These are phyloP conservation scores for Murina feae DNA, from an alignment of 2,113 vertebrate species.

Conservation along the genomic window DNA sequence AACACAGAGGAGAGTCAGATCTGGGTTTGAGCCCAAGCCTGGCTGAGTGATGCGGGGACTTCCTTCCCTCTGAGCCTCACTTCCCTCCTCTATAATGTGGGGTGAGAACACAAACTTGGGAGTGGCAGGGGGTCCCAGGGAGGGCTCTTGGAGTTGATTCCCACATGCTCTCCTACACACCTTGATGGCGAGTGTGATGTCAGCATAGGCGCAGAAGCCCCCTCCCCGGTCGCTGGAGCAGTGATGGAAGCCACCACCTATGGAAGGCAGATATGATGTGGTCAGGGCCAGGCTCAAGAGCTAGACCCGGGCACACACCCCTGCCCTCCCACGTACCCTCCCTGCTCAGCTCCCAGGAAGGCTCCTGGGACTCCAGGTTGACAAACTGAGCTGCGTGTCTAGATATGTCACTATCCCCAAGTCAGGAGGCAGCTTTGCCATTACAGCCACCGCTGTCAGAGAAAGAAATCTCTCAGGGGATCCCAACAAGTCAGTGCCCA, in stretches of 20 bases:
- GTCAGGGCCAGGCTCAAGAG: not conserved
- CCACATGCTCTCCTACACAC: conserved; percentile 71
- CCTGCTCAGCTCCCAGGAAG: not conserved
- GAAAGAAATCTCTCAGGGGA: not conserved
- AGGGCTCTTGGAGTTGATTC: not conserved
- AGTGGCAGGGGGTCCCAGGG: accelerated
- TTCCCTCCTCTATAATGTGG: too few relatives aligned
- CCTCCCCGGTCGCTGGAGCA: conserved; percentile 95
- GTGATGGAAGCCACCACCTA: conserved; percentile 98
- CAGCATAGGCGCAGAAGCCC: conserved; percentile 96
- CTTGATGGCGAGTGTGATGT: conserved; percentile 95
- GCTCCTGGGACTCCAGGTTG: not conserved
- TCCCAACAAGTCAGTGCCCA: not conserved
- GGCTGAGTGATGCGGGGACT: not conserved
- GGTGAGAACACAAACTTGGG: not conserved
- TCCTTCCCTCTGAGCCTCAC: not conserved
- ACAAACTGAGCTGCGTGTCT: not conserved
- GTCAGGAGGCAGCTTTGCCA: not conserved
- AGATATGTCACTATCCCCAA: too few relatives aligned
- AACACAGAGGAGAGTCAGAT: not conserved
- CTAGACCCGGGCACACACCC: too few relatives aligned
- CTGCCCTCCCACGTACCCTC: accelerated
- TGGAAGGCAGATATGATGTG: not conserved
- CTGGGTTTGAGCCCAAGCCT: not conserved
- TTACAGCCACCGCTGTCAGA: not conserved